Base-by-base conservation (phyloP, 2,888 invertebrate species). In the Amiota minor region DNA sequence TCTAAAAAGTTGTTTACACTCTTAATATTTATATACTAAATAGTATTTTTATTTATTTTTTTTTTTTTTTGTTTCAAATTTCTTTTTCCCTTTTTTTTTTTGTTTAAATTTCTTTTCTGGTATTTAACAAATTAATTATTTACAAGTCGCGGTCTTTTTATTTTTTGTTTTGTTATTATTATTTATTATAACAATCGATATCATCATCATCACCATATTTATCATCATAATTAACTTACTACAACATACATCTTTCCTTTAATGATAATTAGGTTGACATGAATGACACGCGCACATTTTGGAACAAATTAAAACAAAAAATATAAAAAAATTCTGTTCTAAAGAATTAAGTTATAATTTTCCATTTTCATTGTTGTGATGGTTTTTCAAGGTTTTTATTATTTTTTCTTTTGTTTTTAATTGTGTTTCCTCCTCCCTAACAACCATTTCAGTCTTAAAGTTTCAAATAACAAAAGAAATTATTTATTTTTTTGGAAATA, bases 401-500 rank as follows among this genome's bases (percentile, higher is more conserved):
- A 20, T 10, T 10, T 8, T 71, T 78, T 67, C 71, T 64, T 68
- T 76, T 64, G n/a, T 77, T 72, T 71, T 78, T 73, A 75, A 76
- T 80, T 77, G 79, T 62, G 70, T 59, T 76, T 78, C 75, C 79
- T 86, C 82, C 82, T 74, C 82, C 82, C 73, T 78, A 86, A 84
- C 86, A 86, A 86, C 86, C 86, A 86, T 86, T 86, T 88, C 88
- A 87, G 88, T 87, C 89, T 87, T 87, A 84, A 82, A 85, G 88
- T 87, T 88, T 88, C 87, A 86, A 81, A 83, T 86, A 87, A 83
- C 77, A 77, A 84, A 84, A 84, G 18, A 76, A 69, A 74, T 76
- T 72, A 73, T 49, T 50, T 6, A 74, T 10, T 35, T 35, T 35
- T 35, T 1, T 35, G n/a, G n/a, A 69, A 65, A 72, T 67, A 73